Conservation (phyloP, 2,113 vertebrate species). For the Scolopax mira region DNA sequence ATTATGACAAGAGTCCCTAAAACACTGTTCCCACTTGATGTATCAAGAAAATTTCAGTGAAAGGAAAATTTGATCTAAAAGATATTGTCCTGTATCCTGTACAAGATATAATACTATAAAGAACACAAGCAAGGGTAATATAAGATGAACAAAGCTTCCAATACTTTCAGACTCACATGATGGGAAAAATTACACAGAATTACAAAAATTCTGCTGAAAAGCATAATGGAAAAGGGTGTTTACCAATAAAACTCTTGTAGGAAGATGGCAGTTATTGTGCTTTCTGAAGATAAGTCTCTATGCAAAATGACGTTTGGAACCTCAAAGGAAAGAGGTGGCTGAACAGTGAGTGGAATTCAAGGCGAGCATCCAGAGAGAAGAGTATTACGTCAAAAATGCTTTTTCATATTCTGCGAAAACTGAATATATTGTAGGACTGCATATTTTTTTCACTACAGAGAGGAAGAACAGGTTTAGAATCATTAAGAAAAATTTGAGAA, state of each 20-base stretch:
- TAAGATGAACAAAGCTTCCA: background rate
- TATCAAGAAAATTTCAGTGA: background rate
- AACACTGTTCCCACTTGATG: background rate
- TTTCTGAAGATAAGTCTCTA: background rate
- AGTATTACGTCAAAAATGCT: background rate
- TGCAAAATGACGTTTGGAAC: background rate
- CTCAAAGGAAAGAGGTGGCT: background rate
- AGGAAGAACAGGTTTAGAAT: background rate
- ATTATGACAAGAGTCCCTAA: background rate
- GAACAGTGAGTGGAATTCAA: background rate
- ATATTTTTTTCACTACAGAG: background rate
- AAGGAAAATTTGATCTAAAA: background rate
- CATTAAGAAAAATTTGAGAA: background rate
- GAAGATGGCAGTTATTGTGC: background rate
- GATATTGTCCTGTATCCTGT: background rate
- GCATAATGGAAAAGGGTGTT: background rate
- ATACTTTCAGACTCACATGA: background rate
- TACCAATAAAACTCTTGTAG: background rate
- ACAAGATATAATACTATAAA: background rate
- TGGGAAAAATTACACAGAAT: background rate
- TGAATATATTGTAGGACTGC: background rate
- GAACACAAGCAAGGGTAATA: background rate
- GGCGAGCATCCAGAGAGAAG: background rate
- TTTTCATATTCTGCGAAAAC: background rate
- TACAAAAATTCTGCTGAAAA: background rate